phyloP scores from a whole-genome alignment of 2,797 vertebrate species.

The Helostoma temminkii region DNA sequence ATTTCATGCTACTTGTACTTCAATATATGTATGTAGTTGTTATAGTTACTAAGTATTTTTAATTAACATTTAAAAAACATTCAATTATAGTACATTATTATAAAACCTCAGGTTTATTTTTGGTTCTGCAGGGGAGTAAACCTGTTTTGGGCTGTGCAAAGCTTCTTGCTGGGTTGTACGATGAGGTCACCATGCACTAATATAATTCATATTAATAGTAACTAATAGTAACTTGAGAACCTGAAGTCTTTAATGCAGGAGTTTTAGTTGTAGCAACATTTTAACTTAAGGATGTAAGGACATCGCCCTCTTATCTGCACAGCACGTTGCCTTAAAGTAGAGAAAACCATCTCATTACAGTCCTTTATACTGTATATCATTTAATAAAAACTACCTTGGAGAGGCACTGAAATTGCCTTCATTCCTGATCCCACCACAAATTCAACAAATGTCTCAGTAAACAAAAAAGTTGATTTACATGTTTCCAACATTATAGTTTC shows the following conservation, averaged over 20 bases:
- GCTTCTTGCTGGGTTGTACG: not conserved
- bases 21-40: not conserved
- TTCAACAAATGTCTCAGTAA: not conserved
- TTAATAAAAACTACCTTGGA: not conserved
- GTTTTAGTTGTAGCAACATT: too few relatives aligned
- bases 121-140: not conserved
- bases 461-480: conserved; percentile 10
- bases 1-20: not conserved
- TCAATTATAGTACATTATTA: not conserved
- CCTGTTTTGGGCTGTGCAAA: not conserved
- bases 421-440: not conserved
- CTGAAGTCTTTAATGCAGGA: too few relatives aligned
- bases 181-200: not conserved
- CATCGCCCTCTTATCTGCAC: too few relatives aligned
- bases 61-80: not conserved
- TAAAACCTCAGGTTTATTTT: too few relatives aligned
- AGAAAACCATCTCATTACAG: not conserved
- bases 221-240: too few relatives aligned
- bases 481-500: not conserved
- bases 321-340: too few relatives aligned
- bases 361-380: not conserved
- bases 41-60: not conserved
- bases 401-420: not conserved
- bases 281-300: too few relatives aligned
- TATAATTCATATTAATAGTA: too few relatives aligned